Base-by-base conservation (phyloP, 2,113 vertebrate genomes). In the Eurypyga helias region DNA sequence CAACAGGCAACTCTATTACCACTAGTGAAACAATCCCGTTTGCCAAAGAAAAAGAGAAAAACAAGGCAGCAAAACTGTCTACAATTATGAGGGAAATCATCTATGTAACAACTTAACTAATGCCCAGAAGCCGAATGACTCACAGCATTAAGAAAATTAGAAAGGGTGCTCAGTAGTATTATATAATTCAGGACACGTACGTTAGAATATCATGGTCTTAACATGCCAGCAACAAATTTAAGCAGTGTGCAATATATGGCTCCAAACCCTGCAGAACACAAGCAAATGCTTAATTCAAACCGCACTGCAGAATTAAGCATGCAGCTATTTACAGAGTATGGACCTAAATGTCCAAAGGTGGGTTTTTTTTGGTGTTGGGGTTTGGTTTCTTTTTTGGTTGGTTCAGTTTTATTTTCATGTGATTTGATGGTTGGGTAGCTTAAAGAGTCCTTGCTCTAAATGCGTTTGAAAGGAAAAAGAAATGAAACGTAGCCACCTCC, bases 81-180 rank as follows among this genome's bases (percentile, higher is more conserved):
- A 94, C 77, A 97, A 91, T 96, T 97, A 96, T 54, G 95, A 95
- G 87, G 92, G 91, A 97, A 97, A 97, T 97, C 89, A 96, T 97
- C 94, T 97, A 94, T 96, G 96, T 97, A 97, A 97, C 97, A 97
- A 95, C 80, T 95, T 96, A 96, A 94, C 96, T 94, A 96, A 96
- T 95, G 92, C 97, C 97, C 83, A 94, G 96, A 90, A 94, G 92
- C 96, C 2, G 29, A 93, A 96, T 93, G 92, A 97, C 73, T 97
- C 95, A 96, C 70, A 89, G 87, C 77, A 91, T 87, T 95, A 91
- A 95, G 95, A 87, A 97, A 96, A 93, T 93, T 67, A 95, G 69
- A 84, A 92, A 92, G 94, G 77, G 94, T 91, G 86, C 83, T 95
- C 95, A 87, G 83, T 52, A 95, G 80, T 72, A 81, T 67, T 84